Percentiles rank a stretch among this genome's conserved stretches.
Evolutionary conservation across 2,797 vertebrate genomes (phyloP).

Genomic region (Myripristis murdjan): DNA sequence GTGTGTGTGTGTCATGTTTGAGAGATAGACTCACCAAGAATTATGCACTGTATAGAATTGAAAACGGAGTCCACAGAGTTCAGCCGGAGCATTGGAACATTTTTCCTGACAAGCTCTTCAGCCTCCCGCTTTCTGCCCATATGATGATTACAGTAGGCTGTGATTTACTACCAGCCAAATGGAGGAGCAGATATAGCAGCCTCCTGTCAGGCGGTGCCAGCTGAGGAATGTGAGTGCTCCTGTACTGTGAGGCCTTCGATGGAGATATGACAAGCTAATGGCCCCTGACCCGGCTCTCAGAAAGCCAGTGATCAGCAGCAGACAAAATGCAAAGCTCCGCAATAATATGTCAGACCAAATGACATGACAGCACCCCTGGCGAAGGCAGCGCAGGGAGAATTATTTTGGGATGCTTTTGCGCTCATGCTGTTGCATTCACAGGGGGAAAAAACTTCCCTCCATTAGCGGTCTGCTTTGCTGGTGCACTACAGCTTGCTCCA

Average conservation of each 20-base stretch:
- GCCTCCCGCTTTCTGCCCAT: conserved; percentile 16
- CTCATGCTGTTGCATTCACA: conserved; percentile 20
- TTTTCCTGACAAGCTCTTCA: neutral
- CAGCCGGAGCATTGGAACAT: neutral
- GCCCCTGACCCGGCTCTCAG: conserved; percentile 36
- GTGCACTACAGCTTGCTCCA: neutral
- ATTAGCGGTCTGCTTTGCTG: neutral
- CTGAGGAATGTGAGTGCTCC: conserved; percentile 61
- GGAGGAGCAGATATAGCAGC: conserved; percentile 32
- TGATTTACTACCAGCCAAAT: conserved; percentile 48
- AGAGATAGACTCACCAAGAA: neutral
- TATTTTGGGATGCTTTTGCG: conserved; percentile 7
- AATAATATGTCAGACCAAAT: conserved; percentile 21
- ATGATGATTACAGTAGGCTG: conserved; percentile 32
- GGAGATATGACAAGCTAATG: conserved; percentile 83
- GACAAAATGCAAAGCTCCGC: conserved; percentile 34
- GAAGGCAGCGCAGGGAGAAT: neutral
- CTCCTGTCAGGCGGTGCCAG: conserved; percentile 45
- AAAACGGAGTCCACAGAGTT: conserved; percentile 30
- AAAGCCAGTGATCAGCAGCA: conserved; percentile 36
- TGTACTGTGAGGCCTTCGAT: conserved; percentile 77
- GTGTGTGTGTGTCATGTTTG: neutral
- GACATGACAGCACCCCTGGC: neutral
- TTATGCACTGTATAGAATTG: neutral
- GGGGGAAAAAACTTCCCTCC: neutral